Evolutionary conservation across 1,140 invertebrate species (phyloP), one percentile per base, ranked within the genome.

Genomic region (Calliphora vicina): DNA sequence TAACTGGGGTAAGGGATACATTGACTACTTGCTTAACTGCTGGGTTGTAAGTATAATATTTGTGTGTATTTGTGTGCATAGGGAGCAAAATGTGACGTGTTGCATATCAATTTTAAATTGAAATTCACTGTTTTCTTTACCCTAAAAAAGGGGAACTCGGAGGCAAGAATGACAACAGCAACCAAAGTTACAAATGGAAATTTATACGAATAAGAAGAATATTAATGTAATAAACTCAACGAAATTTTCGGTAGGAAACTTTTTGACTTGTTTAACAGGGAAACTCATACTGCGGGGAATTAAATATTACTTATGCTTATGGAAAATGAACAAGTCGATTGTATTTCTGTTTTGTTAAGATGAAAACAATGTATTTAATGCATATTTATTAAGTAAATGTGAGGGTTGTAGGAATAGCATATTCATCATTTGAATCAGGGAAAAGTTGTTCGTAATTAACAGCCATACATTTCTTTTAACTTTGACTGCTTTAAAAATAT

Each of bases 61-160:
- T 57, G 15, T n/a, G 12, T 57, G 50, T n/a, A 57, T 67, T 10
- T 4, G 6, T 20, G 23, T 67, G 10, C 5, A 20, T 67, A 67
- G 61, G 61, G 61, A 76, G 4, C 73, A 45, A 23, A 43, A 78
- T 45, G 35, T 43, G 74, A 45, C n/a, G 74, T 78, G 74, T 78
- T 78, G 73, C 73, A 76, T 76, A 76, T 42, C 73, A 76, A 76
- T 76, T 76, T 42, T 20, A 73, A 26, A 73, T 73, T 73, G 71
- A 73, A 73, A 73, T 73, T 73, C 71, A 73, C 71, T 76, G 73
- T 42, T 76, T 35, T 76, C 73, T 67, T 50, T 50, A 20, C 61
- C n/a, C 61, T n/a, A 8, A 23, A 67, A 67, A 67, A 23, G 20
- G 20, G n/a, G n/a, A 25, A 25, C 61, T 23, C 5, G 61, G 4